Evolutionary conservation across 1,140 invertebrate species (phyloP).

Genomic region (Leptinotarsa texana): DNA sequence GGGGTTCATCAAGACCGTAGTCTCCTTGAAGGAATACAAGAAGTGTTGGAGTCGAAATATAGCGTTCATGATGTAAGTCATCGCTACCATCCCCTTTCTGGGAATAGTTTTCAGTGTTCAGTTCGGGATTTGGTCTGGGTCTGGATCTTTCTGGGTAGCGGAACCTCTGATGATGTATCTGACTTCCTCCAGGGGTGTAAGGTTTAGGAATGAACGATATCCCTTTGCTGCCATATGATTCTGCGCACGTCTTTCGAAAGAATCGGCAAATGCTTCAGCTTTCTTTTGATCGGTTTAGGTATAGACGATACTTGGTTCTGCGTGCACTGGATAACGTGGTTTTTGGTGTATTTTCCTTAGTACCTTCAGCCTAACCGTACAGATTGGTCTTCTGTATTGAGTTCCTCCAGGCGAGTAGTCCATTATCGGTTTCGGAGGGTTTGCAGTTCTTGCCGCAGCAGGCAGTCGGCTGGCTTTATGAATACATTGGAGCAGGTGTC

Average conservation of each 20-base stretch:
- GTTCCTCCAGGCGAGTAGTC: not conserved
- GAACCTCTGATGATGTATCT: not conserved
- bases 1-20: not conserved
- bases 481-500: not conserved
- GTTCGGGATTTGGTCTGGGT: not conserved
- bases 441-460: not conserved
- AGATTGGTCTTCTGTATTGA: not conserved
- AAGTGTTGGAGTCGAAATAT: not conserved
- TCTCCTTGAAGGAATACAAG: not conserved
- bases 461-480: not conserved
- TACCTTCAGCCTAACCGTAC: not conserved
- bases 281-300: not conserved
- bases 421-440: not conserved
- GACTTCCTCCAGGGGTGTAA: not conserved
- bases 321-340: not conserved
- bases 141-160: not conserved
- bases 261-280: not conserved
- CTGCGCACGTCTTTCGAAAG: not conserved
- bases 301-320: not conserved
- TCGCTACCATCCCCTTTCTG: not conserved
- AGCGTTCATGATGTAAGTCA: not conserved
- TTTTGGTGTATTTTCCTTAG: not conserved
- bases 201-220: not conserved
- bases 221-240: not conserved
- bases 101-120: not conserved